These are phyloP conservation scores for Cylas formicarius DNA, from an alignment of 1,140 invertebrate genomes.

Conservation along the genomic window DNA sequence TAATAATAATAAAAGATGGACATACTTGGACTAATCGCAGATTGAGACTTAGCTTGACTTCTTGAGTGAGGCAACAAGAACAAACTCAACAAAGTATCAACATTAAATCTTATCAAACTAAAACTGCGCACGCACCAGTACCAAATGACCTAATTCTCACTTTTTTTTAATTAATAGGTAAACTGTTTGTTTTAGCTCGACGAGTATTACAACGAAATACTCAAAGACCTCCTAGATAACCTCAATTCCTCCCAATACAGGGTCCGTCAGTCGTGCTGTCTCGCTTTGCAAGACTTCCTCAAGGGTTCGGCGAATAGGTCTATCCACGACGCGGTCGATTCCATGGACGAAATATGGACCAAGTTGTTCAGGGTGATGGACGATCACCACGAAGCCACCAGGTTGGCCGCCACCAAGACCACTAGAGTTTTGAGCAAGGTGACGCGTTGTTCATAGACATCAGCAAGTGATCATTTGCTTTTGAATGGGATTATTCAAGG, in stretches of 20 bases:
- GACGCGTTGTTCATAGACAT: slow-evolving; percentile 24
- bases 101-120: no score
- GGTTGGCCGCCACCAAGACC: slow-evolving; percentile 70
- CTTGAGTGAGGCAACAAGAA: no score
- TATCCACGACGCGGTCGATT: slow-evolving; percentile 45
- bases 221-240: slow-evolving; percentile 72
- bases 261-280: slow-evolving; percentile 83
- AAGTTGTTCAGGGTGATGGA: slow-evolving; percentile 86
- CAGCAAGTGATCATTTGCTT: background rate
- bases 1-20: no score
- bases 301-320: slow-evolving; percentile 41
- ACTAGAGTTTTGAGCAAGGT: slow-evolving; percentile 74
- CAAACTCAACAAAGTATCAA: no score
- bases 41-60: no score
- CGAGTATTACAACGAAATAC: slow-evolving; percentile 79
- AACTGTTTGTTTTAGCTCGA: slow-evolving; percentile 61
- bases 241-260: slow-evolving; percentile 79
- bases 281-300: slow-evolving; percentile 77
- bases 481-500: no score
- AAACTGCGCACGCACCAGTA: slow-evolving; percentile 4
- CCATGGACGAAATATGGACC: slow-evolving; percentile 67
- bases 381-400: slow-evolving; percentile 85
- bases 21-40: no score
- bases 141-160: slow-evolving; percentile 11
- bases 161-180: slow-evolving; percentile 4